Evolutionary conservation across 2,797 vertebrate genomes (phyloP).

Genomic region (Chaetodon trifasciatus): DNA sequence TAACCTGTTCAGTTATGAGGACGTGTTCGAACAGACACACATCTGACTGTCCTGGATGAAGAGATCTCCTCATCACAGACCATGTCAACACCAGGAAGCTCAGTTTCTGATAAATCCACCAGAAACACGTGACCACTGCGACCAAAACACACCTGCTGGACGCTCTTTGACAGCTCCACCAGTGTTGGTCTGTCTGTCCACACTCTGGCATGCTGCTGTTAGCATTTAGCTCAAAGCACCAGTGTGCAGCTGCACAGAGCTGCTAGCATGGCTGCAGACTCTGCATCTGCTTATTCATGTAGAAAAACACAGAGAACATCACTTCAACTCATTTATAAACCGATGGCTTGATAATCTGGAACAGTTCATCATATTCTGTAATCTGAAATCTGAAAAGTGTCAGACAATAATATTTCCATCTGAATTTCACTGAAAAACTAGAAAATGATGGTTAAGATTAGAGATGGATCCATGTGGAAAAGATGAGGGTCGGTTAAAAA

Average conservation of each 20-base stretch:
- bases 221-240: not conserved
- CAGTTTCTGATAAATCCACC: not conserved
- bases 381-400: not conserved
- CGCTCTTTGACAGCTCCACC: too few relatives aligned
- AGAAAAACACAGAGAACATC: not conserved
- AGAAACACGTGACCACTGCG: not conserved
- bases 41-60: not conserved
- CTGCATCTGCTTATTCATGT: not conserved
- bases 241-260: not conserved
- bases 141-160: not conserved
- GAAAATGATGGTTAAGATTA: too few relatives aligned
- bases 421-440: too few relatives aligned
- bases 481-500: too few relatives aligned
- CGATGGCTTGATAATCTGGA: not conserved
- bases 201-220: not conserved
- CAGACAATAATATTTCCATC: too few relatives aligned
- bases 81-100: not conserved
- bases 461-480: too few relatives aligned
- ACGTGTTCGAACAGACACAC: too few relatives aligned
- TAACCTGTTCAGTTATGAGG: too few relatives aligned
- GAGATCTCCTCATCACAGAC: not conserved
- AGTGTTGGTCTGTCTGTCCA: too few relatives aligned
- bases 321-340: too few relatives aligned
- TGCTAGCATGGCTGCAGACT: too few relatives aligned
- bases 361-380: not conserved